Base-by-base conservation (phyloP, 1,140 invertebrate species). In the Plectrocnemia conspersa region DNA sequence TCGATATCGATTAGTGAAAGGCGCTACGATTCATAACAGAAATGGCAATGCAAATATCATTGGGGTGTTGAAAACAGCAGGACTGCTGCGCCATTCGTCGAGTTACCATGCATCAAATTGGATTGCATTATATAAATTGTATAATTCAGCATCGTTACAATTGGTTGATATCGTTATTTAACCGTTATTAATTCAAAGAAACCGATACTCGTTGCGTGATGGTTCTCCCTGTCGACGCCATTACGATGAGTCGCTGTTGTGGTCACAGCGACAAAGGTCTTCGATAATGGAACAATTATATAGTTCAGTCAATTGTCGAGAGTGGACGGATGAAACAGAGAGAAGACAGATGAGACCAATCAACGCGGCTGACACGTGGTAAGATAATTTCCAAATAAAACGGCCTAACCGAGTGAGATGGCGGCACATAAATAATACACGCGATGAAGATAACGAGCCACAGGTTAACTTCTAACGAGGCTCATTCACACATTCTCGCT, bases 391-490 rank as follows among this genome's bases (percentile, higher is more conserved):
- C 33, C 25, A 32, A 50, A 50, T 21, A 38, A 50, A 50, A 38
- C 22, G 18, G 32, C 3, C n/a, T n/a, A 48, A 35, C 46, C 46
- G 40, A 42, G 25, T 35, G 15, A 48, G 36, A 50, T 50, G 47
- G 33, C 22, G 32, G 33, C 42, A 35, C 47, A 50, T 50, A 50
- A 50, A 50, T 50, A 50, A 33, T 22, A 7, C 9, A 22, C 32
- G 32, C 32, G 23, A 19, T 22, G 40, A 42, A 42, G 40, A 42
- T 42, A 22, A 42, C 19, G 40, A 16, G 13, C 35, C 32, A 32
- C 33, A 50, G 47, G 32, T 36, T 21, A 38, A n/a, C n/a, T n/a
- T n/a, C 33, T 50, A 50, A 50, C 47, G 47, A 50, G 47, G 16
- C 47, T 50, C 47, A 50, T 50, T 50, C 47, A 50, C 47, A 50